These are phyloP conservation scores for Rissa tridactyla DNA, from an alignment of 2,113 vertebrate genomes.

Conservation along the genomic window DNA sequence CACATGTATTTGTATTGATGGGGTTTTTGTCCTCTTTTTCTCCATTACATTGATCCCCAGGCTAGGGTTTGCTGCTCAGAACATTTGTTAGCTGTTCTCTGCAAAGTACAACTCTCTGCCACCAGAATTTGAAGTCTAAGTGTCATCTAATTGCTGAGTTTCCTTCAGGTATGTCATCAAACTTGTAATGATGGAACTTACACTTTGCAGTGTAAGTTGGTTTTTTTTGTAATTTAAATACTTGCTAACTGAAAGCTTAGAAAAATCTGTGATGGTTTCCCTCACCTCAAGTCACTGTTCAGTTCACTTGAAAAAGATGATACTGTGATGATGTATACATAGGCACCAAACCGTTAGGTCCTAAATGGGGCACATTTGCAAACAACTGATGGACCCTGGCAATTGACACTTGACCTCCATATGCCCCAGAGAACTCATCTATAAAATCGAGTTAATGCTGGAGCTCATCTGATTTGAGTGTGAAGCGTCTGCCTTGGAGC, in stretches of 20 bases:
- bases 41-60: neutral
- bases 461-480: neutral
- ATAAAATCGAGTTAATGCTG: neutral
- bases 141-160: neutral
- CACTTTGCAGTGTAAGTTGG: neutral
- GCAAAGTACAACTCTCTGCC: neutral
- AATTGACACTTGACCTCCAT: neutral
- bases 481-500: neutral
- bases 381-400: neutral
- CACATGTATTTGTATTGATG: neutral
- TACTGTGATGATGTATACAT: neutral
- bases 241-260: neutral
- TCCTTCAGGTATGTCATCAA: neutral
- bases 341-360: neutral
- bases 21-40: conserved; percentile 28
- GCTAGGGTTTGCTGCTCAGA: neutral
- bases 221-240: neutral
- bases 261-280: neutral
- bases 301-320: neutral
- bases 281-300: neutral
- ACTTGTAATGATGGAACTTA: neutral
- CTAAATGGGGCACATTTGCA: neutral
- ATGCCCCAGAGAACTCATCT: neutral
- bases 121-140: neutral
- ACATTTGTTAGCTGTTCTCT: neutral